Evolutionary conservation across 2,888 invertebrate genomes (phyloP), one percentile per base, ranked within the genome.

Genomic region (Acanthosoma haemorrhoidale): DNA sequence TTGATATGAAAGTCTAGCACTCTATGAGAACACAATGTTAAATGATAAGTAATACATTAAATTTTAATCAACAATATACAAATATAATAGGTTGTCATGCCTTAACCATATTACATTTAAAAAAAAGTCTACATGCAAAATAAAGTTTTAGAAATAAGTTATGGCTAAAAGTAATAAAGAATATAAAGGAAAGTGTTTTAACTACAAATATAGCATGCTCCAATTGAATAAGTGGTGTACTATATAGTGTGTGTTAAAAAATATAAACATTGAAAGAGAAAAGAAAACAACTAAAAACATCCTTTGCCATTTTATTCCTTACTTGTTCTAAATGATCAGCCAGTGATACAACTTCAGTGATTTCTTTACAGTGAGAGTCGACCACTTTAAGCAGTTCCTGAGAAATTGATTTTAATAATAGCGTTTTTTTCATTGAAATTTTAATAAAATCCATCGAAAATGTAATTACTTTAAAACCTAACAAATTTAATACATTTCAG

Each of bases 291-390:
- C n/a, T n/a, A 16, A 34, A 32, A 61, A 61, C 34, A 36, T 61
- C 36, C 21, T 34, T 15, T 36, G 32, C 13, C 36, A 36, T 34
- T 36, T 29, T 39, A 41, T 38, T 31, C 84, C 90, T 90, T 90
- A 90, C 90, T 89, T 91, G 90, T 82, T 91, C 89, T 83, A 91
- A 86, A 78, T 88, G 87, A 83, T 90, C 90, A 79, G 89, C 87
- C 82, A 90, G 85, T 79, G 83, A 84, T 80, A 88, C 84, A 80
- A 89, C 85, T 80, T 88, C 88, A 81, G 86, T 86, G 81, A 90
- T 81, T 80, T 89, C 88, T 81, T 84, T 85, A 80, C 85, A 86
- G 79, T 86, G 86, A 79, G 85, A 84, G 82, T 89, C 88, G 82
- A 88, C 85, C 80, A 85, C 82, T 84, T 87, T 89, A 85, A 85